phyloP scores from a whole-genome alignment of 2,888 invertebrate genomes.

The Sarcophaga subvicina region DNA sequence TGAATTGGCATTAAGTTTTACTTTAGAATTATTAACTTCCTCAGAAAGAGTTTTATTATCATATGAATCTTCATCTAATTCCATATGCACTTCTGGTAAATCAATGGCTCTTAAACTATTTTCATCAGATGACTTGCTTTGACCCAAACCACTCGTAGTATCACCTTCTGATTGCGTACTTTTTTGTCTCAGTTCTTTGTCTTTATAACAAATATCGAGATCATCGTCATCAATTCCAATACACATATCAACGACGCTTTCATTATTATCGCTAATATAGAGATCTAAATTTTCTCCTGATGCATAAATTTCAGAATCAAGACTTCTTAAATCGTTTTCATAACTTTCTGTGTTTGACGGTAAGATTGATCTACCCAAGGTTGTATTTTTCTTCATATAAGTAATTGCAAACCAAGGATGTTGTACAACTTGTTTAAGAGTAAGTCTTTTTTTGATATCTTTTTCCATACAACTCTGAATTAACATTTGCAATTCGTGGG shows the following conservation, averaged over 20 bases:
- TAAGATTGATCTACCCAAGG: not conserved
- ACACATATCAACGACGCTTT: not conserved
- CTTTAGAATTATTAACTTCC: not conserved
- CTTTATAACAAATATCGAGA: not conserved
- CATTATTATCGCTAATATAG: not conserved
- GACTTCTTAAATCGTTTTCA: not conserved
- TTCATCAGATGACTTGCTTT: slow-evolving; percentile 76
- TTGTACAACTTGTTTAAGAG: slow-evolving; percentile 78
- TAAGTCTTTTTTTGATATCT: slow-evolving; percentile 75
- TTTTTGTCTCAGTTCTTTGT: slow-evolving; percentile 52
- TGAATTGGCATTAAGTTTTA: not conserved
- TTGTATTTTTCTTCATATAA: not conserved
- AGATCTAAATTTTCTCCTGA: not conserved
- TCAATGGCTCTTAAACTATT: slow-evolving; percentile 29
- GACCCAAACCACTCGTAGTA: slow-evolving; percentile 75
- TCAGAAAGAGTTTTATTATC: not conserved
- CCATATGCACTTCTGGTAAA: slow-evolving; percentile 35
- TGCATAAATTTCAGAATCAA: not conserved
- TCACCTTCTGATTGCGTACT: slow-evolving; percentile 74
- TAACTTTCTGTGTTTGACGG: not conserved
- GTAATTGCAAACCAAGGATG: slow-evolving; percentile 81
- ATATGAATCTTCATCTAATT: slow-evolving; percentile 21
- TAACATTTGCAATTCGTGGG: slow-evolving; percentile 73
- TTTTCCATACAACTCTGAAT: slow-evolving; percentile 75
- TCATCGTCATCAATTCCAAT: slow-evolving; percentile 17